phyloP scores from a whole-genome alignment of 2,797 vertebrate species.

The Sebastes flavidus region DNA sequence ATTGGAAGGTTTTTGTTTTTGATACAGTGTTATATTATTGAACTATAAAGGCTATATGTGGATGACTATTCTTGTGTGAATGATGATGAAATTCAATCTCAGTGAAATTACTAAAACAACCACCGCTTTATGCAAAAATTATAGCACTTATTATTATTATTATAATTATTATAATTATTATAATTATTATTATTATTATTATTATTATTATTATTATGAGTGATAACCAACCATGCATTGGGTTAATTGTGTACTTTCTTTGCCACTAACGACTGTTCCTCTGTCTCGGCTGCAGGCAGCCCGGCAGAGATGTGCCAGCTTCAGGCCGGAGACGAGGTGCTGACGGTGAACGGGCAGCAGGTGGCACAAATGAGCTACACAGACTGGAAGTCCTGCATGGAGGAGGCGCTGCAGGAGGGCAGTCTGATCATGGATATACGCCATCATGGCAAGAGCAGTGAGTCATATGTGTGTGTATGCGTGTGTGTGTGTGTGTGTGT shows the following conservation, averaged over 20 bases:
- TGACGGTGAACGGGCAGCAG: conserved; percentile 86
- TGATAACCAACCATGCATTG: neutral
- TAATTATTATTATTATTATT: too few species aligned
- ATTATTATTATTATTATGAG: too few species aligned
- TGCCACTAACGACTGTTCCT: neutral
- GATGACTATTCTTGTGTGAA: neutral
- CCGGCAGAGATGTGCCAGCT: conserved; percentile 92
- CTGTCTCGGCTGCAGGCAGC: conserved; percentile 80
- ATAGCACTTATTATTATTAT: too few species aligned
- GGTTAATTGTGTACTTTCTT: neutral
- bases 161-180: too few species aligned
- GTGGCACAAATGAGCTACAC: conserved; percentile 89
- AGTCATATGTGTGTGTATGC: conserved; percentile 61
- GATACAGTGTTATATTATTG: neutral
- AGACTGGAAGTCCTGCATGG: conserved; percentile 89
- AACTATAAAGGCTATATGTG: neutral
- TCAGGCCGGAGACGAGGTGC: conserved; percentile 90
- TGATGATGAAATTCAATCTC: neutral
- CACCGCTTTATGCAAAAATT: neutral
- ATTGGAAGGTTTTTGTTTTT: neutral
- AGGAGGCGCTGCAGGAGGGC: conserved; percentile 88
- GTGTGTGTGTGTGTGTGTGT: neutral
- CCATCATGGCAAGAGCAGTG: conserved; percentile 91
- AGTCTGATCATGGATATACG: conserved; percentile 93
- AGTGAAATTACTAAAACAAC: neutral